Percentiles rank a stretch among this genome's conserved stretches.
phyloP scores from a whole-genome alignment of 2,113 vertebrate species.

The Procavia capensis region DNA sequence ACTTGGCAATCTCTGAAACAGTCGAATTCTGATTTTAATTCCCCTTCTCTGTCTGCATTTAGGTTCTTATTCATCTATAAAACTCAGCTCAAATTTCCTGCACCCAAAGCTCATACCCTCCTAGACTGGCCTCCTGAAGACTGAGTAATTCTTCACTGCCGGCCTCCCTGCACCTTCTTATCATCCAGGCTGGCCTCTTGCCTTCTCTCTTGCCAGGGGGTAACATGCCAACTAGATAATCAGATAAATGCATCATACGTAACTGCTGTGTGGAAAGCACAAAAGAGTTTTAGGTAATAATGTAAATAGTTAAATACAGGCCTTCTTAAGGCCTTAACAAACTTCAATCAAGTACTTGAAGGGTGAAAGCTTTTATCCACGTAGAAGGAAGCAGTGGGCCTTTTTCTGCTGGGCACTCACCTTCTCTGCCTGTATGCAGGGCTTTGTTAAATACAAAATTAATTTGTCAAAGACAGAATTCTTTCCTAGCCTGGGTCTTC shows the following conservation, averaged over 20 bases:
- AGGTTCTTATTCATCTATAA: neutral
- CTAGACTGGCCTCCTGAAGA: neutral
- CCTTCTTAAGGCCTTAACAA: neutral
- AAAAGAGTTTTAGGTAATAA: too few relatives aligned
- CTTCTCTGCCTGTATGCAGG: neutral
- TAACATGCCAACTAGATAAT: neutral
- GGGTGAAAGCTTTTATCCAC: neutral
- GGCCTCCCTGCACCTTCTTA: neutral
- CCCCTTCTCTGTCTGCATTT: neutral
- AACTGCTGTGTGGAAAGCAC: neutral
- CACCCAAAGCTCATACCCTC: neutral
- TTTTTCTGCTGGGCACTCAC: neutral
- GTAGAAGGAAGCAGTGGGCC: neutral
- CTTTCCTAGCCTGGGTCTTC: neutral
- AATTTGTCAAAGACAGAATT: neutral
- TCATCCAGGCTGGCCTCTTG: neutral
- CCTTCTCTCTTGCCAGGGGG: neutral
- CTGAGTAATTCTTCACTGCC: neutral
- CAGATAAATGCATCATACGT: neutral
- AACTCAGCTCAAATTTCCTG: neutral
- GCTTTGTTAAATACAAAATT: neutral
- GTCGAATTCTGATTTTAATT: slow-evolving; percentile 16
- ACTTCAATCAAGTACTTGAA: neutral
- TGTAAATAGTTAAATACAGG: neutral
- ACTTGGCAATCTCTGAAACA: neutral